phyloP scores from a whole-genome alignment of 2,888 invertebrate genomes.

The Chorisops tibialis region DNA sequence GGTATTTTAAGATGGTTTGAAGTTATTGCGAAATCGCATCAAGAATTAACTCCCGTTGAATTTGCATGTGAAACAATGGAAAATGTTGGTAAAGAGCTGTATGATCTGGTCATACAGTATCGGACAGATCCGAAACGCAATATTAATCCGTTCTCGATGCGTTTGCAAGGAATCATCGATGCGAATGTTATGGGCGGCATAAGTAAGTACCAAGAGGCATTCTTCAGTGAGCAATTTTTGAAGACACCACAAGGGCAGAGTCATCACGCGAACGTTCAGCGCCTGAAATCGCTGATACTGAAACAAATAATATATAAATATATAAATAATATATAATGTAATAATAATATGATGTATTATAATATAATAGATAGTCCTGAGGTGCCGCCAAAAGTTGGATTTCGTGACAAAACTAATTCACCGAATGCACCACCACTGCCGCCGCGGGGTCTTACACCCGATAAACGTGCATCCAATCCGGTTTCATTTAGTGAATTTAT shows the following conservation, averaged over 20 bases:
- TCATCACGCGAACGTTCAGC: conserved; percentile 56
- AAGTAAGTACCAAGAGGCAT: conserved; percentile 92
- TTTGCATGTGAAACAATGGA: conserved; percentile 94
- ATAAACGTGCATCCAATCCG: conserved; percentile 52
- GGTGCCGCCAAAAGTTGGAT: conserved; percentile 56
- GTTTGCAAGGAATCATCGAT: conserved; percentile 88
- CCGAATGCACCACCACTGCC: conserved; percentile 73
- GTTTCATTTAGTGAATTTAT: conserved; percentile 48
- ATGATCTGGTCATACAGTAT: conserved; percentile 75
- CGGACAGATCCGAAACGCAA: conserved; percentile 76
- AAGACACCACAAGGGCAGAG: conserved; percentile 53
- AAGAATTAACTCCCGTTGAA: conserved; percentile 55
- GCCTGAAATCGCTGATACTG: conserved; percentile 66
- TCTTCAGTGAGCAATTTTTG: conserved; percentile 76
- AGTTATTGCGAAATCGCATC: conserved; percentile 60
- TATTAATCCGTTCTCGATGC: conserved; percentile 90
- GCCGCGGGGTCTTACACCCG: conserved; percentile 65
- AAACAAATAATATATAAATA: too few relatives aligned
- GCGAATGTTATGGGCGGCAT: conserved; percentile 95
- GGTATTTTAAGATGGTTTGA: conserved; percentile 94
- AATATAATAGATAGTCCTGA: conserved; percentile 49
- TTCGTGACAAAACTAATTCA: conserved; percentile 44
- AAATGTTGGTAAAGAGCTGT: conserved; percentile 80
- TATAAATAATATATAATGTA: too few relatives aligned
- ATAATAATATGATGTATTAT: too few relatives aligned